Evolutionary conservation across 2,113 vertebrate species (phyloP).

Genomic region (Pseudopodoces humilis): DNA sequence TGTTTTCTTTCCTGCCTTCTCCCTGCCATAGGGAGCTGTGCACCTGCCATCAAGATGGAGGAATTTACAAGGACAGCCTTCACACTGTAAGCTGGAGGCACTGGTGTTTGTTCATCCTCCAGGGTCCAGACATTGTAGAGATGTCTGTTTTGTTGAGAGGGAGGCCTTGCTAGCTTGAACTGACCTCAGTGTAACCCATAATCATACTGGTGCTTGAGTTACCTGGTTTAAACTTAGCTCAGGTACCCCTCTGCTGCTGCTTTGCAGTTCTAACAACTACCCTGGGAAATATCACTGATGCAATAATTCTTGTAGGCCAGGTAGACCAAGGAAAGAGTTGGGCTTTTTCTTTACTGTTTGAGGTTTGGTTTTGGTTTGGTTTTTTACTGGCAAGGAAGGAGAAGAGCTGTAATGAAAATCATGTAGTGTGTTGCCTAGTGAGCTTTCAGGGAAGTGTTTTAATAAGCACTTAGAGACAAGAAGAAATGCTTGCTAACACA

Average conservation of each 20-base stretch:
- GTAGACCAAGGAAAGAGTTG: neutral
- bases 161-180: neutral
- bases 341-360: neutral
- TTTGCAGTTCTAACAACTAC: neutral
- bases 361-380: neutral
- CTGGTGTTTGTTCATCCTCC: neutral
- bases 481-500: neutral
- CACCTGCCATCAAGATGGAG: neutral
- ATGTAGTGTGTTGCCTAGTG: neutral
- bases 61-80: constrained; percentile 25
- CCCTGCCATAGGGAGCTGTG: constrained; percentile 1
- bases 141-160: neutral
- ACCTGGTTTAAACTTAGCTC: neutral
- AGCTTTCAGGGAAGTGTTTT: neutral
- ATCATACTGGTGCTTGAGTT: neutral
- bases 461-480: neutral
- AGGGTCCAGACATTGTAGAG: neutral
- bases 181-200: neutral
- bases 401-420: neutral
- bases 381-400: neutral
- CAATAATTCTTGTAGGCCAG: neutral
- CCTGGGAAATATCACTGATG: neutral
- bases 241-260: neutral
- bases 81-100: constrained; percentile 15
- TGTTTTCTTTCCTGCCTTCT: constrained; percentile 45